phyloP scores from a whole-genome alignment of 2,113 vertebrate genomes.

The Echinops telfairi region DNA sequence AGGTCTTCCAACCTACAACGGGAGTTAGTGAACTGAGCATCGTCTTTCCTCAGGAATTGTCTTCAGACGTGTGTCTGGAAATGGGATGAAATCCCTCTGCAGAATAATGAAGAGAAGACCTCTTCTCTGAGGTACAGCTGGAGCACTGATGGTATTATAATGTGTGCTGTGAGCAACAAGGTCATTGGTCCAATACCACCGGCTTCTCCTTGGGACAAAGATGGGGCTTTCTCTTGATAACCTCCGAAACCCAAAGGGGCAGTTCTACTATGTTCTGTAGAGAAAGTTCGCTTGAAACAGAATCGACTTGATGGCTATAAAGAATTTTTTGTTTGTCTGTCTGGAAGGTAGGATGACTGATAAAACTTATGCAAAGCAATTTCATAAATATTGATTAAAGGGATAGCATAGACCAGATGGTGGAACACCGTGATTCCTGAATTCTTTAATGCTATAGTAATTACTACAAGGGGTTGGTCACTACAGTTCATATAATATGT shows the following conservation, averaged over 20 bases:
- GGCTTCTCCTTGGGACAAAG: too few species aligned
- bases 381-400: constrained; percentile 76
- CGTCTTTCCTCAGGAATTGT: background rate
- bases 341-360: constrained; percentile 16
- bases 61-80: background rate
- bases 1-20: background rate
- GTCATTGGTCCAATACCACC: too few species aligned
- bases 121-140: too few species aligned
- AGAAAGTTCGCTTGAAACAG: too few species aligned
- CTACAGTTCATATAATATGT: background rate
- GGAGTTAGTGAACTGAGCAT: background rate
- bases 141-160: too few species aligned
- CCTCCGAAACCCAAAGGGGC: too few species aligned
- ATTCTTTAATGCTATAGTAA: constrained; percentile 15
- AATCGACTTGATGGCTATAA: background rate
- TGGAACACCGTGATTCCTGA: constrained; percentile 49
- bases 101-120: background rate
- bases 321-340: background rate
- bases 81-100: background rate
- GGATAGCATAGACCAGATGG: constrained; percentile 69
- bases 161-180: too few species aligned
- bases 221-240: too few species aligned
- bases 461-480: background rate
- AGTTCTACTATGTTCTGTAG: too few species aligned
- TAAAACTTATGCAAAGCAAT: constrained; percentile 61